phyloP scores from a whole-genome alignment of 2,888 invertebrate genomes.

The Apeira syringaria region DNA sequence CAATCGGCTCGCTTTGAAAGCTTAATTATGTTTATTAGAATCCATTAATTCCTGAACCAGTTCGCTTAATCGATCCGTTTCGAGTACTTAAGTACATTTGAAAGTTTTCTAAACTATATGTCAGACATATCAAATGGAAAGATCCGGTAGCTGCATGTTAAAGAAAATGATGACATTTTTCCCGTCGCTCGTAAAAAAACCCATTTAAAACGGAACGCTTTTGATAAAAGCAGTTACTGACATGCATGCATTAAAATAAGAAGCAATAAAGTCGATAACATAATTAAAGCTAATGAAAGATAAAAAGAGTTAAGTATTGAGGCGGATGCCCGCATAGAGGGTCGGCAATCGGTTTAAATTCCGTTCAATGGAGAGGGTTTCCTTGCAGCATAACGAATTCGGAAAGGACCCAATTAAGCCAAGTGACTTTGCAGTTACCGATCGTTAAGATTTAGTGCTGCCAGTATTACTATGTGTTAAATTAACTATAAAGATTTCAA shows the following conservation, averaged over 20 bases:
- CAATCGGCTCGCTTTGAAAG: slow-evolving; percentile 72
- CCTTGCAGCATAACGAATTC: slow-evolving; percentile 60
- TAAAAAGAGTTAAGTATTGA: slow-evolving; percentile 33
- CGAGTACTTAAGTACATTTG: slow-evolving; percentile 48
- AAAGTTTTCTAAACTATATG: slow-evolving; percentile 49
- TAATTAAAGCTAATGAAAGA: slow-evolving; percentile 39
- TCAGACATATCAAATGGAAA: slow-evolving; percentile 32
- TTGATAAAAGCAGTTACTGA: slow-evolving; percentile 27
- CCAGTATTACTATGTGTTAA: too few species aligned
- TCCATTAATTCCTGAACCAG: slow-evolving; percentile 69
- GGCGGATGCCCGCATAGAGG: slow-evolving; percentile 42
- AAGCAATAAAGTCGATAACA: slow-evolving; percentile 30
- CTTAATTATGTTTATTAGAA: slow-evolving; percentile 77
- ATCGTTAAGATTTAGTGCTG: slow-evolving; percentile 39
- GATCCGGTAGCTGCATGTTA: slow-evolving; percentile 40
- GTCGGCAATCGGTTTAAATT: slow-evolving; percentile 54
- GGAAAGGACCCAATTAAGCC: slow-evolving; percentile 67
- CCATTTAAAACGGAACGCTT: slow-evolving; percentile 32
- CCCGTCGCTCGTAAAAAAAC: slow-evolving; percentile 45
- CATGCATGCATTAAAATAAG: slow-evolving; percentile 36
- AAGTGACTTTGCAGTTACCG: slow-evolving; percentile 78
- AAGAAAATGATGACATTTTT: slow-evolving; percentile 51
- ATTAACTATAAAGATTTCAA: too few species aligned
- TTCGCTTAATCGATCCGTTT: slow-evolving; percentile 62
- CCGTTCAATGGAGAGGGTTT: slow-evolving; percentile 39